Evolutionary conservation across 2,888 invertebrate species (phyloP).

Genomic region (Micoletzkya japonica): DNA sequence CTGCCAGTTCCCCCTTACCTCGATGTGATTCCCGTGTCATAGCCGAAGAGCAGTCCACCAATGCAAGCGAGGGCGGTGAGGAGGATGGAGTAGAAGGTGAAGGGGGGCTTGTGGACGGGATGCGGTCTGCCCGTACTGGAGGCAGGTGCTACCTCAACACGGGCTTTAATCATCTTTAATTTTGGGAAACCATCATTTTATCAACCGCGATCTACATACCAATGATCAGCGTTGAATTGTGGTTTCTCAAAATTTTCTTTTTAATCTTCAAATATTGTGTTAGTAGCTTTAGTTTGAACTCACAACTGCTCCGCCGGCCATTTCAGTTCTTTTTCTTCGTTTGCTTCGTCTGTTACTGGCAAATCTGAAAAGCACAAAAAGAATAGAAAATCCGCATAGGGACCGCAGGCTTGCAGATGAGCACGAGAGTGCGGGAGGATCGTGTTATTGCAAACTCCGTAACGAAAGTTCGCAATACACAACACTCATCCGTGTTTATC

Average conservation of each 20-base stretch:
- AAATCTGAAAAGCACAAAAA: too few relatives aligned
- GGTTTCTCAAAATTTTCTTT: background rate
- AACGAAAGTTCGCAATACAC: too few relatives aligned
- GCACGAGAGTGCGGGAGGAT: too few relatives aligned
- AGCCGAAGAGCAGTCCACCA: conserved; percentile 68
- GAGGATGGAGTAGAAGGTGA: conserved; percentile 33
- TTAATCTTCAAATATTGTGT: background rate
- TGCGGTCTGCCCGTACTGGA: conserved; percentile 32
- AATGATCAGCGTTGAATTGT: background rate
- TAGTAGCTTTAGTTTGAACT: background rate
- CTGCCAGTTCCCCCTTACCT: conserved; percentile 30
- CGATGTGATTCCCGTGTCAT: conserved; percentile 71
- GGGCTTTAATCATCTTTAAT: too few relatives aligned
- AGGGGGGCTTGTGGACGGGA: conserved; percentile 34
- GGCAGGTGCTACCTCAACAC: conserved; percentile 10
- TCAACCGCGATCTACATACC: background rate
- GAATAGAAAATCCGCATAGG: too few relatives aligned
- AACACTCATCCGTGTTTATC: too few relatives aligned
- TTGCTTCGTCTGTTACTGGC: background rate
- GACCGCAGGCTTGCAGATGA: too few relatives aligned
- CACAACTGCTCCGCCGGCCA: conserved; percentile 20
- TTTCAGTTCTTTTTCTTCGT: background rate
- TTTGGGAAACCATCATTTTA: background rate
- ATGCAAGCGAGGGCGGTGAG: conserved; percentile 51
- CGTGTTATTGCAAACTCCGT: too few relatives aligned